A percentile compares a stretch with the other conserved stretches of the same genome.
Evolutionary conservation across 2,113 vertebrate species (phyloP).

Genomic region (Cricetomys ansorgei): DNA sequence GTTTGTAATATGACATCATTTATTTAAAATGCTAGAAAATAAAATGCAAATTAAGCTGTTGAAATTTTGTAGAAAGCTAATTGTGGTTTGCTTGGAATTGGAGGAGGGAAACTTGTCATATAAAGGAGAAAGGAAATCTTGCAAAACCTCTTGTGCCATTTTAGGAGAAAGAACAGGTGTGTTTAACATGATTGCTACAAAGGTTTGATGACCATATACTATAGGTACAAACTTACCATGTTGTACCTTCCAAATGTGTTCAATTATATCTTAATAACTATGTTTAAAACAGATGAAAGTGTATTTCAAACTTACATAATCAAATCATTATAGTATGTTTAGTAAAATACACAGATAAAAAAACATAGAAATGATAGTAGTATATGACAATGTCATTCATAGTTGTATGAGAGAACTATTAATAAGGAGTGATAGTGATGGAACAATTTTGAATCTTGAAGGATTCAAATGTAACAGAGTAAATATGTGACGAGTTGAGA

Average conservation of each 20-base stretch:
- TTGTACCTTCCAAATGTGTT: neutral
- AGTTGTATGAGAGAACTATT: neutral
- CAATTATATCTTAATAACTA: neutral
- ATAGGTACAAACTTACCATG: neutral
- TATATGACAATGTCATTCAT: neutral
- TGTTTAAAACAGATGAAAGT: neutral
- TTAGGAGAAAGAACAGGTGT: neutral
- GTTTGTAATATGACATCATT: neutral
- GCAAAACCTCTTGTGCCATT: neutral
- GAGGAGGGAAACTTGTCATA: neutral
- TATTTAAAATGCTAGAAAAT: neutral
- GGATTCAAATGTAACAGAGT: neutral
- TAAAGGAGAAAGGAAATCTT: accelerated
- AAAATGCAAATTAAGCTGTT: neutral
- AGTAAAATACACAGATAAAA: neutral
- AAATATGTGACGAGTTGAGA: neutral
- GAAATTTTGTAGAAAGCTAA: neutral
- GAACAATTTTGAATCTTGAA: neutral
- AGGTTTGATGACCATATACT: neutral
- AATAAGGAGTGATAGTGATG: neutral
- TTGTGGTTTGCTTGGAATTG: neutral
- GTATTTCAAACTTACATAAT: neutral
- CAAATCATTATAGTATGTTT: neutral
- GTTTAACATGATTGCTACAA: neutral
- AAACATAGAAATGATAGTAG: neutral